Conservation (phyloP, 2,113 vertebrate species). For the Plectropomus leopardus region DNA sequence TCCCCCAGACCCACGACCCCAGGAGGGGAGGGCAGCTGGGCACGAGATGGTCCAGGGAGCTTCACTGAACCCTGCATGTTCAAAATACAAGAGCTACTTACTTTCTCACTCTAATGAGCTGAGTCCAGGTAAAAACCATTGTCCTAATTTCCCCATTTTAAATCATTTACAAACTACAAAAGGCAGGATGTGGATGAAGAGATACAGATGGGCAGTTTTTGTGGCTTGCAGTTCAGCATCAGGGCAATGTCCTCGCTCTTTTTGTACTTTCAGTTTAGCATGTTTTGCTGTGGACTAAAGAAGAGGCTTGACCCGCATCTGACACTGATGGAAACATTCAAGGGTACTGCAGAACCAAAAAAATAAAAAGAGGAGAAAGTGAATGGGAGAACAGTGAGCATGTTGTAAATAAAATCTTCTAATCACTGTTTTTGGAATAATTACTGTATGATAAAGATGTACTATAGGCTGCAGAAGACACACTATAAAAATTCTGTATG, state of each 20-base stretch:
- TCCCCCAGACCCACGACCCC: slow-evolving; percentile 54
- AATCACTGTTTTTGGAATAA: not conserved
- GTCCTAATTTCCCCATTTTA: not conserved
- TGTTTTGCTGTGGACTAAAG: not conserved
- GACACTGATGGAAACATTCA: slow-evolving; percentile 8
- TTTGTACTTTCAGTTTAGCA: not conserved
- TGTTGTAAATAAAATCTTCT: not conserved
- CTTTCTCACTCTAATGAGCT: slow-evolving; percentile 16
- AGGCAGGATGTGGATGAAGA: not conserved
- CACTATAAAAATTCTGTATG: not conserved
- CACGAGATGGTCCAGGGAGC: slow-evolving; percentile 14
- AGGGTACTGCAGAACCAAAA: not conserved
- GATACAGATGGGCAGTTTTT: not conserved
- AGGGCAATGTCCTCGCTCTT: not conserved
- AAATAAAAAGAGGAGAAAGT: not conserved
- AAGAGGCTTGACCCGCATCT: not conserved
- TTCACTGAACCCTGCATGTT: slow-evolving; percentile 19
- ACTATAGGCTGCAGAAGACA: not conserved
- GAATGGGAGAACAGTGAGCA: not conserved
- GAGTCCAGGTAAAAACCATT: slow-evolving; percentile 8
- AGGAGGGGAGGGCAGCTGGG: slow-evolving; percentile 8
- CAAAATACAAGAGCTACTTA: not conserved
- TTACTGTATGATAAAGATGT: no score
- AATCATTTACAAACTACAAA: not conserved
- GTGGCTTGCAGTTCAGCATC: slow-evolving; percentile 10